Evolutionary conservation across 2,888 invertebrate species (phyloP).

Genomic region (Apamea monoglypha): DNA sequence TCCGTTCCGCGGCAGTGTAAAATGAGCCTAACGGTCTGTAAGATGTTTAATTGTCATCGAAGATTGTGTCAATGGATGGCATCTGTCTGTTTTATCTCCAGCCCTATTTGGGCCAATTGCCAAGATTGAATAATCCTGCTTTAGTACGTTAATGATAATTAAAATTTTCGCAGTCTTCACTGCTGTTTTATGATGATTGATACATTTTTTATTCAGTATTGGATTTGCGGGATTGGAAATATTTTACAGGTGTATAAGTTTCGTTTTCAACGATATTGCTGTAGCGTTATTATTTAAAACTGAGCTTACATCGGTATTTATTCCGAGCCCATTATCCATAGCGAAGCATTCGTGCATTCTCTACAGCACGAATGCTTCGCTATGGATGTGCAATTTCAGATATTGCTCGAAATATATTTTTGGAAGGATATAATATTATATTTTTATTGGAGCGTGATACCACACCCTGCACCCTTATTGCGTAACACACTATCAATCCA

Average conservation of each 20-base stretch:
- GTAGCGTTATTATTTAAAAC: constrained; percentile 32
- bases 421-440: background rate
- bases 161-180: background rate
- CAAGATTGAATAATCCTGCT: constrained; percentile 34
- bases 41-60: constrained; percentile 43
- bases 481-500: too few species aligned
- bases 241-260: constrained; percentile 23
- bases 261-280: constrained; percentile 12
- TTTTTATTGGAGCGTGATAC: constrained; percentile 3
- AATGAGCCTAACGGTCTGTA: constrained; percentile 36
- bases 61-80: constrained; percentile 32
- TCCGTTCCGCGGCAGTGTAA: too few species aligned
- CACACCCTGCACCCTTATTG: too few species aligned
- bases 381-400: constrained; percentile 47
- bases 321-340: constrained; percentile 23
- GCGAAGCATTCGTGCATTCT: constrained; percentile 31
- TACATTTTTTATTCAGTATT: constrained; percentile 12
- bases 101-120: constrained; percentile 31
- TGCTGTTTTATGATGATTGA: constrained; percentile 33
- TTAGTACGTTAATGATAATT: constrained; percentile 18
- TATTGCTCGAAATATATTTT: constrained; percentile 26
- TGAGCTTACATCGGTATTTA: constrained; percentile 31
- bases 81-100: constrained; percentile 30
- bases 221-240: constrained; percentile 6
- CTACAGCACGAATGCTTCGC: too few species aligned